Conservation (phyloP, 2,797 vertebrate species). For the Paratrypauchen microcephalus region DNA sequence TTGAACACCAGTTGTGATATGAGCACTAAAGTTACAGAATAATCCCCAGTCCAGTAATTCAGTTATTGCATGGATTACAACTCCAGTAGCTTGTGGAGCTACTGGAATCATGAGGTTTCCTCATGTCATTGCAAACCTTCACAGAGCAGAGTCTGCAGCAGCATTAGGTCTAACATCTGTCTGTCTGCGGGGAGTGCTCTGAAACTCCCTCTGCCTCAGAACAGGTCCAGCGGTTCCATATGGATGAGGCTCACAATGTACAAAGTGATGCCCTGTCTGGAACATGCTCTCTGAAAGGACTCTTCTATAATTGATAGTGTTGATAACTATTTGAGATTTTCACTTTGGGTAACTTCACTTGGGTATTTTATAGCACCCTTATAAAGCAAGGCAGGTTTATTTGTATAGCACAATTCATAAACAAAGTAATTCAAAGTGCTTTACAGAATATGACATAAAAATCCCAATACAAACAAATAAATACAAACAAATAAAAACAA, state of each 20-base stretch:
- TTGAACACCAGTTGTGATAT: slow-evolving; percentile 42
- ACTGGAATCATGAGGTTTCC: slow-evolving; percentile 50
- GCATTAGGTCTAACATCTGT: slow-evolving; percentile 61
- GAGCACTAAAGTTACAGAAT: slow-evolving; percentile 39
- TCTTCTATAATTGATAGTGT: not conserved
- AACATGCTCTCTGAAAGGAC: slow-evolving; percentile 34
- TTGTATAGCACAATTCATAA: too few species aligned
- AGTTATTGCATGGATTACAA: slow-evolving; percentile 56
- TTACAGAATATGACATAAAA: too few species aligned
- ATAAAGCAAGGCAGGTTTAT: too few species aligned
- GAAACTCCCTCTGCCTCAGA: slow-evolving; percentile 39
- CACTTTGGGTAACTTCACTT: not conserved
- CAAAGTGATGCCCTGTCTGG: slow-evolving; percentile 51
- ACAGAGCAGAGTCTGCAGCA: slow-evolving; percentile 26
- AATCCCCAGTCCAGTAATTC: slow-evolving; percentile 44
- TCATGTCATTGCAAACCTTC: slow-evolving; percentile 29
- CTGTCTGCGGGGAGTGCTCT: slow-evolving; percentile 53
- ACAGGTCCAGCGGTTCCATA: slow-evolving; percentile 57
- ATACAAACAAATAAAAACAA: too few species aligned
- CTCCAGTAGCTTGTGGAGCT: slow-evolving; percentile 52
- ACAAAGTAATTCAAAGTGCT: too few species aligned
- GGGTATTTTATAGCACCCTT: too few species aligned
- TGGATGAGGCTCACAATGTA: slow-evolving; percentile 53
- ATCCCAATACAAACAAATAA: too few species aligned
- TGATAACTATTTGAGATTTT: not conserved